phyloP scores from a whole-genome alignment of 2,797 vertebrate species.

The Ceyx erithaca region DNA sequence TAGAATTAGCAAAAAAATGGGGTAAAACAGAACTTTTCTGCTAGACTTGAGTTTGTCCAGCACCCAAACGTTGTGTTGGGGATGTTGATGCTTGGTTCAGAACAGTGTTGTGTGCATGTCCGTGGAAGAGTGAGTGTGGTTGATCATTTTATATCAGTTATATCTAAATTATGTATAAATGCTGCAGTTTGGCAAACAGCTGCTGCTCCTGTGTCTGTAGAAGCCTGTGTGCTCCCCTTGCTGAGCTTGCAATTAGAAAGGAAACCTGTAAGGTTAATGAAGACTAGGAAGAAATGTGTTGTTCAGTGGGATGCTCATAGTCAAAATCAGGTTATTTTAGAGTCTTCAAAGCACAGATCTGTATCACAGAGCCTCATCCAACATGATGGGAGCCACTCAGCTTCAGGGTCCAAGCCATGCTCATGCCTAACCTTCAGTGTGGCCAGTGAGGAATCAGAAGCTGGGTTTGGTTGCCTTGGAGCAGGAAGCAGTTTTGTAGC shows the following conservation, averaged over 20 bases:
- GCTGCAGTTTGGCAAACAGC: not conserved
- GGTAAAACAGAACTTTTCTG: not conserved
- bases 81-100: not conserved
- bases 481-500: not conserved
- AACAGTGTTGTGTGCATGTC: rapidly evolving
- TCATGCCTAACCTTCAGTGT: rapidly evolving
- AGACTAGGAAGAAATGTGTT: not conserved
- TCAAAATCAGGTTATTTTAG: not conserved
- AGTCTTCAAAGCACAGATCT: not conserved
- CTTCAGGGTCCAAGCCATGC: not conserved
- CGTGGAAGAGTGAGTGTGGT: not conserved
- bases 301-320: not conserved
- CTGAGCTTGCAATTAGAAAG: not conserved
- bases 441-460: not conserved
- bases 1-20: not conserved
- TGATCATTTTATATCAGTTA: not conserved
- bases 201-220: too few relatives aligned
- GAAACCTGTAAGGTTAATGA: not conserved
- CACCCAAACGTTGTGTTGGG: not conserved
- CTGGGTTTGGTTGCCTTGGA: not conserved
- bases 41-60: not conserved
- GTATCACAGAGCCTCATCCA: not conserved
- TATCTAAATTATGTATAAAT: not conserved
- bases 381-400: rapidly evolving
- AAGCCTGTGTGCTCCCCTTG: rapidly evolving